Conservation (phyloP, 2,888 invertebrate genomes). For the Lasioglossum villosulum region DNA sequence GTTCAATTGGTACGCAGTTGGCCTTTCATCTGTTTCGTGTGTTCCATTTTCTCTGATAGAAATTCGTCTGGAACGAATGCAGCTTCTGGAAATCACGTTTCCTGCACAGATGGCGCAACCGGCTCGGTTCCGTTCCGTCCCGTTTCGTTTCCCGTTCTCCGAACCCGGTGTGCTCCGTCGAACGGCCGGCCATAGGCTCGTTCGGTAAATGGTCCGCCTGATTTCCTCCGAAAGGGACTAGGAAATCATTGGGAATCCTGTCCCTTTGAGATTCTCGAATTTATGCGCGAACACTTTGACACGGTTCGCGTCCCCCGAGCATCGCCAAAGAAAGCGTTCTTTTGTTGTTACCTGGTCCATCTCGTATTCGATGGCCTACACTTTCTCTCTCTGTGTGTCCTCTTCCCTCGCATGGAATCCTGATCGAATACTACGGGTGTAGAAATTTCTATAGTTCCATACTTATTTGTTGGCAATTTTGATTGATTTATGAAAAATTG, state of each 20-base stretch:
- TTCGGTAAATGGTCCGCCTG: conserved; percentile 25
- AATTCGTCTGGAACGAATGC: background rate
- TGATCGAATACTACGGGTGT: background rate
- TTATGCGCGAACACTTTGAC: conserved; percentile 1
- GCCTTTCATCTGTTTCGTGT: conserved; percentile 7
- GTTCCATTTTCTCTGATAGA: conserved; percentile 38
- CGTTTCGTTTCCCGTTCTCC: background rate
- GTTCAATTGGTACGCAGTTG: conserved; percentile 36
- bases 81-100: conserved; percentile 30
- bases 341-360: conserved; percentile 52
- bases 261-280: conserved; percentile 32
- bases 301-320: background rate
- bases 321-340: conserved; percentile 11
- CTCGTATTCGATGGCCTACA: conserved; percentile 77
- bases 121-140: background rate
- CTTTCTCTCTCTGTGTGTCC: conserved; percentile 37
- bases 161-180: background rate
- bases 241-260: conserved; percentile 1
- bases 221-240: conserved; percentile 48
- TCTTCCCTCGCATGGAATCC: conserved; percentile 40
- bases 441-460: too few relatives aligned
- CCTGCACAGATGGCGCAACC: background rate
- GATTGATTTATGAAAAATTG: too few relatives aligned
- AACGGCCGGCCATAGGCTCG: conserved; percentile 1
- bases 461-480: too few relatives aligned